These are phyloP conservation scores for Sebastes wilsoni DNA, from an alignment of 2,797 vertebrate genomes.

Conservation along the genomic window DNA sequence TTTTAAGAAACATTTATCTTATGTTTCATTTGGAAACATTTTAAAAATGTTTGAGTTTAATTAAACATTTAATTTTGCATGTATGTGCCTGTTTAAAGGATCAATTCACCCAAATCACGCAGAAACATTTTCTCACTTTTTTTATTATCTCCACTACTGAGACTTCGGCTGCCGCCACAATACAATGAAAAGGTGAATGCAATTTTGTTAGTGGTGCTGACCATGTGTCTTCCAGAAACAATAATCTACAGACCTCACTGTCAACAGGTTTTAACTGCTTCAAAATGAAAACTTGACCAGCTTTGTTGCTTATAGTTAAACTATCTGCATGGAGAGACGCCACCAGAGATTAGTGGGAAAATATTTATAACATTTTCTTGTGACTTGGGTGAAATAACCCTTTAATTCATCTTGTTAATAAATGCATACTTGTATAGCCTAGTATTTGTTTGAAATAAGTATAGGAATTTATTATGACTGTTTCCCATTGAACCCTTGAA, in stretches of 20 bases:
- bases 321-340: neutral
- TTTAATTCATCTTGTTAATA: conserved; percentile 20
- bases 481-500: conserved; percentile 6
- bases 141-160: neutral
- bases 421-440: neutral
- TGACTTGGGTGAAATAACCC: conserved; percentile 7
- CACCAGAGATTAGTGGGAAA: neutral
- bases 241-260: conserved; percentile 15
- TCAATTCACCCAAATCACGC: neutral
- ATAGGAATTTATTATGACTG: conserved; percentile 17
- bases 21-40: conserved; percentile 69
- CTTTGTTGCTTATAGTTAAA: neutral
- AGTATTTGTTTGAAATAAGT: conserved; percentile 10
- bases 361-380: neutral
- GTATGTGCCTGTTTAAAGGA: conserved; percentile 21
- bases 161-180: conserved; percentile 2
- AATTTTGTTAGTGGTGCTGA: conserved; percentile 5
- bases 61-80: conserved; percentile 71
- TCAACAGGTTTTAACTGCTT: neutral
- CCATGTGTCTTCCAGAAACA: conserved; percentile 27
- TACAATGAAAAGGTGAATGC: neutral
- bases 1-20: conserved; percentile 19
- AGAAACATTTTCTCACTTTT: neutral
- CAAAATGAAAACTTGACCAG: neutral
- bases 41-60: conserved; percentile 65